Evolutionary conservation across 2,888 invertebrate genomes (phyloP), one percentile per base, ranked within the genome.

Genomic region (Neoaliturus tenellus): DNA sequence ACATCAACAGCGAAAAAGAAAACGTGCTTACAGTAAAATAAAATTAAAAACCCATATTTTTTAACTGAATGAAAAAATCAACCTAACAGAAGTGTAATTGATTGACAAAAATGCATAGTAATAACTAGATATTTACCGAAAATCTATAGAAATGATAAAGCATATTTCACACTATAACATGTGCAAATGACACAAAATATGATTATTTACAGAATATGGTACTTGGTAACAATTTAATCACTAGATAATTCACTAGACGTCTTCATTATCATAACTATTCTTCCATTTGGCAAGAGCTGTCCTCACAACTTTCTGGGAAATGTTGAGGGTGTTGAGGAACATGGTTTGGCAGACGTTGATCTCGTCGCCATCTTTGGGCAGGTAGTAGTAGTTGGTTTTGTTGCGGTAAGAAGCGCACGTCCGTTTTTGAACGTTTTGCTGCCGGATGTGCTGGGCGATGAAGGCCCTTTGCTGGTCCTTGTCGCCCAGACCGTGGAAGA

Each of bases 311-410:
- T 78, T 78, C 55, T 78, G 55, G 17, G 78, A 78, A 33, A 78
- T 78, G 78, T 78, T 78, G 17, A 78, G 55, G 10, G 78, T 78
- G 55, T 78, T 78, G 31, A 78, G 33, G 28, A 78, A 78, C 78
- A 78, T 78, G 4, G 28, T 78, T 35, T 78, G 78, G 55, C 78
- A 78, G 12, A 78, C 78, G 17, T 35, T 78, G 20, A 78, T 33
- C 28, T 55, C 55, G 5, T 55, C 55, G 0, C 78, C 78, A 35
- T 78, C 78, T 4, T 35, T 55, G n/a, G 78, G 78, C 1, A 78
- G 78, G 55, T 35, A 78, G 25, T 78, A 78, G 78, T 78, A 78
- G 55, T 78, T 78, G 51, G 78, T 78, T 31, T 78, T 51, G 48
- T 25, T 75, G 51, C 78, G 78, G 31, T 78, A 55, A 6, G 35